Conservation (phyloP, 2,888 invertebrate species). For the Xestia ashworthii region DNA sequence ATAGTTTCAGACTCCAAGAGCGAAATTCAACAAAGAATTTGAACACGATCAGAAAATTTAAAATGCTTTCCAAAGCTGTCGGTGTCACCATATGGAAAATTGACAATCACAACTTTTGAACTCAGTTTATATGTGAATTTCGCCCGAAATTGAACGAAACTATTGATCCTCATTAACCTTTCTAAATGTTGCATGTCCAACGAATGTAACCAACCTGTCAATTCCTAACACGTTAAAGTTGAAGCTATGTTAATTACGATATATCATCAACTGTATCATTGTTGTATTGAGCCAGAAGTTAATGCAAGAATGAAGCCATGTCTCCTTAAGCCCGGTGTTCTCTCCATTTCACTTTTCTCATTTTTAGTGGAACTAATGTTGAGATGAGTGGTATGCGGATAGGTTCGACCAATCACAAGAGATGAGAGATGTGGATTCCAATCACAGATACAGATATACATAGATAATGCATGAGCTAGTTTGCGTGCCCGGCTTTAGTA, state of each 20-base stretch:
- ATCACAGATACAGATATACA: too few relatives aligned
- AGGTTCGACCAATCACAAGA: not conserved
- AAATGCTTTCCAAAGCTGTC: not conserved
- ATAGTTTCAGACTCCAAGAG: not conserved
- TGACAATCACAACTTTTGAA: not conserved
- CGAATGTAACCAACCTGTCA: conserved; percentile 43
- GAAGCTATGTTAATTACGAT: conserved; percentile 38
- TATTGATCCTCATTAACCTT: not conserved
- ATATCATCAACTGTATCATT: conserved; percentile 13
- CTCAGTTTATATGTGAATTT: not conserved
- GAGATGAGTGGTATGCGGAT: not conserved
- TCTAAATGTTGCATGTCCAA: conserved; percentile 13
- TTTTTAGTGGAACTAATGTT: not conserved
- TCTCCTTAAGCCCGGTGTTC: not conserved
- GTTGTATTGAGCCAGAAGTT: conserved; percentile 7
- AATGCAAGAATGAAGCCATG: conserved; percentile 1
- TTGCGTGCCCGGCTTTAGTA: too few relatives aligned
- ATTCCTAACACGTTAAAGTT: conserved; percentile 28
- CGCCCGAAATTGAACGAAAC: not conserved
- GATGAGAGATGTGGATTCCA: not conserved
- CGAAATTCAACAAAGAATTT: not conserved
- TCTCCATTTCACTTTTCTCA: not conserved
- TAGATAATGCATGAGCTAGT: too few relatives aligned
- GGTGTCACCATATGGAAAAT: not conserved
- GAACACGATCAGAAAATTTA: too few relatives aligned